Conservation (phyloP, 1,140 invertebrate species). For the Aphis craccivora region DNA sequence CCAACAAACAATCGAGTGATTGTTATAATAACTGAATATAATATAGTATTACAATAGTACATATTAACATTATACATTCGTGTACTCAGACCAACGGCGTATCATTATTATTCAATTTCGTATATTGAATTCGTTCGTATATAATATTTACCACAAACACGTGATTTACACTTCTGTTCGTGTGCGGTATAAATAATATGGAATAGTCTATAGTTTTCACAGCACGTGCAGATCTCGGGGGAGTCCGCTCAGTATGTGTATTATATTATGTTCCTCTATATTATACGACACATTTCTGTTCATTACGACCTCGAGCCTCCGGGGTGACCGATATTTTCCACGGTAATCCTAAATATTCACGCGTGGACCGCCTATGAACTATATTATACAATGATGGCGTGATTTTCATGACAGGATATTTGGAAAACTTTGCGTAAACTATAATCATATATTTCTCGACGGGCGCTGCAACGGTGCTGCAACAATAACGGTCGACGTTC, state of each 20-base stretch:
- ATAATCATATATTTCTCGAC: neutral
- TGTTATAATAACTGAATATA: too few species aligned
- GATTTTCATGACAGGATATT: neutral
- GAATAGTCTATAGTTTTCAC: neutral
- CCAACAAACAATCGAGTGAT: too few species aligned
- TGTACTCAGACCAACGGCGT: neutral
- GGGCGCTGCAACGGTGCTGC: neutral
- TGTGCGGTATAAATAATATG: neutral
- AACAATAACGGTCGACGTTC: too few species aligned
- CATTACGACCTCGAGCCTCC: neutral
- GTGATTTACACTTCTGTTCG: constrained; percentile 4
- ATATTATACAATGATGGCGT: neutral
- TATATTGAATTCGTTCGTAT: neutral
- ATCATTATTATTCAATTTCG: neutral
- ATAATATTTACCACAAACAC: constrained; percentile 1
- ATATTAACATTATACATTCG: neutral
- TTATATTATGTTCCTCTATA: neutral
- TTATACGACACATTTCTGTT: neutral
- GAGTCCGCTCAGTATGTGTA: neutral
- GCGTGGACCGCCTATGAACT: neutral
- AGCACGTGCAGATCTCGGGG: neutral
- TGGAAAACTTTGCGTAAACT: neutral
- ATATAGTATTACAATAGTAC: too few species aligned
- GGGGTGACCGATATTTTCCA: neutral
- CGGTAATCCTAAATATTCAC: neutral